phyloP scores from a whole-genome alignment of 1,140 invertebrate species.

The Theocolax elegans region DNA sequence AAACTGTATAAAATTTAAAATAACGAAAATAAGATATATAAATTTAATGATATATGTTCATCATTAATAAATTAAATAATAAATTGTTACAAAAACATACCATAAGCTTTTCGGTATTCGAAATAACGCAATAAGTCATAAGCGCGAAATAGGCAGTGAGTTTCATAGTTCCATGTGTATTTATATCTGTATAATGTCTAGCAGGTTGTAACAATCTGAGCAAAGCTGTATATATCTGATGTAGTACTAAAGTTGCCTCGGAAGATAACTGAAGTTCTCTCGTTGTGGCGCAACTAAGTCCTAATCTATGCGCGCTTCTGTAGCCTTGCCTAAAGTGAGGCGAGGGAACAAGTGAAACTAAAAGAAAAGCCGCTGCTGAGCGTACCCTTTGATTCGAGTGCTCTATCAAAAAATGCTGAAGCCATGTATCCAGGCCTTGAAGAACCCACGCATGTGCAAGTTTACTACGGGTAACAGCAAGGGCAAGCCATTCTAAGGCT shows the following conservation, averaged over 20 bases:
- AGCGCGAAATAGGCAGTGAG: slow-evolving; percentile 92
- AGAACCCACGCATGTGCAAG: slow-evolving; percentile 90
- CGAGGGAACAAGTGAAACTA: slow-evolving; percentile 89
- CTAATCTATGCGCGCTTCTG: slow-evolving; percentile 71
- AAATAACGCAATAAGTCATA: slow-evolving; percentile 89
- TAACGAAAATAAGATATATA: no score
- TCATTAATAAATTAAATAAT: background rate
- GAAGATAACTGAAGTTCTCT: slow-evolving; percentile 69
- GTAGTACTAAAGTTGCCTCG: slow-evolving; percentile 83
- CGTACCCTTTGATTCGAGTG: slow-evolving; percentile 87
- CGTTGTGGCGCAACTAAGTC: slow-evolving; percentile 57
- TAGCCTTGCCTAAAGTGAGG: slow-evolving; percentile 89
- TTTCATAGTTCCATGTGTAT: slow-evolving; percentile 88
- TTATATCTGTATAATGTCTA: slow-evolving; percentile 85
- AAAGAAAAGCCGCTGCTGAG: slow-evolving; percentile 84
- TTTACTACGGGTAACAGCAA: slow-evolving; percentile 85
- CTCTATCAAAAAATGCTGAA: slow-evolving; percentile 88
- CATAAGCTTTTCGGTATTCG: slow-evolving; percentile 91
- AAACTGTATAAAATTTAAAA: slow-evolving; percentile 71
- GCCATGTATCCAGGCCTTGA: slow-evolving; percentile 86
- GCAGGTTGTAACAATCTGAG: slow-evolving; percentile 82
- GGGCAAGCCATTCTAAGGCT: slow-evolving; percentile 90
- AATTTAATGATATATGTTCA: no score
- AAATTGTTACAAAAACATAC: slow-evolving; percentile 64
- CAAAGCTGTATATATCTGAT: slow-evolving; percentile 86